Base-by-base conservation (phyloP, 2,888 invertebrate species). In the Lapara coniferarum region DNA sequence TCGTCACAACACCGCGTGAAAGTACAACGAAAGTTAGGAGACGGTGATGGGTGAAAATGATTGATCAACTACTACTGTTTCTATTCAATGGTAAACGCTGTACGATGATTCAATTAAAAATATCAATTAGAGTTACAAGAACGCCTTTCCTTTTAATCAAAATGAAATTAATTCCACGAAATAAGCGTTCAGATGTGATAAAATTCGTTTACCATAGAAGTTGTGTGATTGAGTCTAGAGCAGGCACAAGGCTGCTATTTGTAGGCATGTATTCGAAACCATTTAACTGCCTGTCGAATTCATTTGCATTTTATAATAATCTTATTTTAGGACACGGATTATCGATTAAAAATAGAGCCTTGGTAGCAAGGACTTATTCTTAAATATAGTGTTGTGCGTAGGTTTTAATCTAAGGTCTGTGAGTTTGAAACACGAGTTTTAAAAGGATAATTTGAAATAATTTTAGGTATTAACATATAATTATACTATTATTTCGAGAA, bases 31-130 rank as follows among this genome's bases (percentile, higher is more conserved):
- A 85, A 81, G 83, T 82, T 78, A 78, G 63, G 74, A 72, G 75
- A 73, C 72, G 75, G 70, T 74, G 75, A 78, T 72, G 71, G 74
- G 79, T 79, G 84, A 85, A 84, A 87, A 85, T 85, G 82, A 87
- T 86, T 79, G 83, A 88, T 86, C 82, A 78, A 74, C 75, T 68
- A 76, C 80, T 81, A 81, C 81, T 82, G 85, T 81, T 80, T 79
- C 81, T 78, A 72, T 79, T 77, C 76, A 79, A 77, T 74, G 70
- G 73, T 71, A 71, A 76, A 75, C 67, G 69, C 70, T 77, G 74
- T 72, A 71, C 74, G 80, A 81, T 80, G 79, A 80, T 82, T 80
- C 77, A 81, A 84, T 82, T 83, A 81, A 75, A 73, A 77, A 72
- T 74, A 73, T 74, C 77, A 73, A 79, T 81, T 77, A 78, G 75